These are phyloP conservation scores for Sigmodon hispidus DNA, from an alignment of 2,113 vertebrate species.

Conservation along the genomic window DNA sequence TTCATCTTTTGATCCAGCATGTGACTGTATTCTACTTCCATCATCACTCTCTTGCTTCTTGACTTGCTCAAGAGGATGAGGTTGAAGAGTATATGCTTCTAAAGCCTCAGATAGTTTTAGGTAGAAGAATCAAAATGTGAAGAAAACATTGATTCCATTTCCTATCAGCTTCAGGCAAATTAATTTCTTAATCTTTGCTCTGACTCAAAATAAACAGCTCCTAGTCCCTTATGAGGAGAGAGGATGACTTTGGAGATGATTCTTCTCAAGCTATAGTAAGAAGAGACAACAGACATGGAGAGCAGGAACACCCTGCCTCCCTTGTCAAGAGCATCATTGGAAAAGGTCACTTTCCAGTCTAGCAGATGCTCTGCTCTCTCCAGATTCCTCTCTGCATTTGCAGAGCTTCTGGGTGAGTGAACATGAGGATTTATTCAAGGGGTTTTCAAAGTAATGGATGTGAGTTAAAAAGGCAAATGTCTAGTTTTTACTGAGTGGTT, in stretches of 20 bases:
- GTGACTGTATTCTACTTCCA: accelerated
- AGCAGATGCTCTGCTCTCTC: not conserved
- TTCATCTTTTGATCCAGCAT: accelerated
- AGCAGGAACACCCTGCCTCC: not conserved
- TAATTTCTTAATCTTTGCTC: not conserved
- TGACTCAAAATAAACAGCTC: not conserved
- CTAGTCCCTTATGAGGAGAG: not conserved
- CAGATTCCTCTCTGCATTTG: not conserved
- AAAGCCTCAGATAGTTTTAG: not conserved
- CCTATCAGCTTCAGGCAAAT: not conserved
- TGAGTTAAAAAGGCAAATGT: not conserved
- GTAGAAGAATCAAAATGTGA: not conserved
- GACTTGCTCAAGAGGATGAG: not conserved
- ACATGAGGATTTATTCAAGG: not conserved
- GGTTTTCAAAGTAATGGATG: not conserved
- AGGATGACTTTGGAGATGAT: not conserved
- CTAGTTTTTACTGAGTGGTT: not conserved
- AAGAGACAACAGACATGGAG: no score
- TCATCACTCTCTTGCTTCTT: no score
- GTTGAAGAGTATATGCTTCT: not conserved
- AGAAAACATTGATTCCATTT: not conserved
- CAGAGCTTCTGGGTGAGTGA: not conserved
- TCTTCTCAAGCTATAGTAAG: not conserved
- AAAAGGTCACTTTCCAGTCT: no score
- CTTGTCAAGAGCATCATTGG: not conserved